Base-by-base conservation (phyloP, 2,888 invertebrate species). In the Drosophila dives region DNA sequence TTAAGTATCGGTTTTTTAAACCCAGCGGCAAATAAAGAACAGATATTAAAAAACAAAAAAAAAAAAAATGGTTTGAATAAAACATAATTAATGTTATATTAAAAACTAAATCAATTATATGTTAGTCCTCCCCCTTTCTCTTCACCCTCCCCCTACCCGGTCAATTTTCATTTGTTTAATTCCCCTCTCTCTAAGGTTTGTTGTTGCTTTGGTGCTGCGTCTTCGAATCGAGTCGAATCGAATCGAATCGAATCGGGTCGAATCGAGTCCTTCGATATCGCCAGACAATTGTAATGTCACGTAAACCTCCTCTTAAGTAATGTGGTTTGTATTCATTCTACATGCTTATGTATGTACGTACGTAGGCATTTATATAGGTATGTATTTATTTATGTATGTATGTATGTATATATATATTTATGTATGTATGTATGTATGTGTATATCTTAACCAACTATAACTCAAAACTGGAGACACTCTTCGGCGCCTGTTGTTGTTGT, bases 171-270 rank as follows among this genome's bases (percentile, higher is more conserved):
- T 11, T n/a, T 29, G 12, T 7, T 34, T 42, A n/a, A 10, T 10
- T 36, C 12, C 42, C 38, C 26, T 23, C 36, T 11, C 15, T 67
- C 20, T 60, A 54, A 26, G 26, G 38, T 50, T 66, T 58, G 45
- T 64, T 53, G 61, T 75, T 67, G 71, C 77, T 77, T 77, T 77
- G 77, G 77, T 77, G 77, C 77, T 20, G 42, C 56, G 38, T 64
- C 45, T 34, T 36, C 29, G 29, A 29, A 0, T 29, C 29, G 29
- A 6, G 0, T 29, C 29, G 6, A 29, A 5, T 29, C 29, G 29
- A 29, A 23, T 29, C 29, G 6, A 4, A 5, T 36, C 29, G 29
- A 29, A 2, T 29, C 26, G 26, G 0, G 0, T 26, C 29, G 6
- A 29, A 5, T 29, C 29, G 29, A 6, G 29, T 29, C 29, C 29